Percentiles rank a stretch among this genome's conserved stretches.
Evolutionary conservation across 2,797 vertebrate genomes (phyloP).

Genomic region (Labeo calbasu): DNA sequence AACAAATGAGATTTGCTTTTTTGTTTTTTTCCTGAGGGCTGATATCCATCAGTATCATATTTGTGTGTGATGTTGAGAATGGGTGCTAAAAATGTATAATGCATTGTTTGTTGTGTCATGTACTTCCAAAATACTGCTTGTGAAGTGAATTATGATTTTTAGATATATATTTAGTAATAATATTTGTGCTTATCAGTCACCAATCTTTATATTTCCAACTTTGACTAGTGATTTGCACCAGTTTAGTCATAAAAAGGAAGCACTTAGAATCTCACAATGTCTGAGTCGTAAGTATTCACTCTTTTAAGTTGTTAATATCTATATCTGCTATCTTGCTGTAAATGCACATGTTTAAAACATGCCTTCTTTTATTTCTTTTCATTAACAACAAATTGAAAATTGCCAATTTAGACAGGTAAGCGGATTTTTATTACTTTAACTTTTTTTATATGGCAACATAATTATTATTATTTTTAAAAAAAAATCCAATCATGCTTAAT

Average conservation of each 20-base stretch:
- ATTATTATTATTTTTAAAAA: no score
- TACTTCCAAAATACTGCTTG: not conserved
- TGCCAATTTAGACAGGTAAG: constrained; percentile 66
- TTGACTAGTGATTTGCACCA: constrained; percentile 10
- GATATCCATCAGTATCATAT: not conserved
- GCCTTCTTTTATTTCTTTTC: constrained; percentile 11
- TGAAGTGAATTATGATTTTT: not conserved
- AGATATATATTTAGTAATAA: not conserved
- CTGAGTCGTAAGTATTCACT: constrained; percentile 71
- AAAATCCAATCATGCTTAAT: constrained; percentile 4
- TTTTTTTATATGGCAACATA: constrained; percentile 1
- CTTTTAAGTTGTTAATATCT: constrained; percentile 2
- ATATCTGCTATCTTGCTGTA: not conserved
- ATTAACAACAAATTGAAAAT: constrained; percentile 15
- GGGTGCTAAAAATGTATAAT: not conserved
- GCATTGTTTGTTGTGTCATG: not conserved
- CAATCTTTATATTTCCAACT: constrained; percentile 20
- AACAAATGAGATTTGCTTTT: not conserved
- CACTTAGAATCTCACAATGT: constrained; percentile 66
- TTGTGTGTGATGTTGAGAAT: not conserved
- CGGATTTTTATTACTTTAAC: not conserved
- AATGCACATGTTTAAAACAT: constrained; percentile 21
- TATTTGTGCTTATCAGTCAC: not conserved
- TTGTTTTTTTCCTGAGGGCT: not conserved
- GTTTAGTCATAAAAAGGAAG: not conserved